Base-by-base conservation (phyloP, 2,888 invertebrate genomes). In the Buathra laborator region DNA sequence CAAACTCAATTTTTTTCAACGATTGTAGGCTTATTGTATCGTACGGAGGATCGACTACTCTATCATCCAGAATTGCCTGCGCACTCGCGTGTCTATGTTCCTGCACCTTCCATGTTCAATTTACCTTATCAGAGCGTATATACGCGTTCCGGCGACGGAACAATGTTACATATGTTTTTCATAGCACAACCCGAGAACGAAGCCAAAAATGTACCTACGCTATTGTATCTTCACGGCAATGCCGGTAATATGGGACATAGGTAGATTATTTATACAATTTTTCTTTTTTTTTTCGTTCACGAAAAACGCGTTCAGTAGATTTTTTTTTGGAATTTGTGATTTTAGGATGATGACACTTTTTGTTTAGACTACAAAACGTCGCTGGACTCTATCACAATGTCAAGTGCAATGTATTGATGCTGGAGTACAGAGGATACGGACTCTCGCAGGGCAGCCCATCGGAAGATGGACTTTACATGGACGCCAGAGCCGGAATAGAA, bases 371-470 rank as follows among this genome's bases (percentile, higher is more conserved):
- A 90, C 96, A 97, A 90, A 99, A 99, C 94, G 97, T 97, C n/a
- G 96, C 96, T 88, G 98, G 97, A 4, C 95, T 99, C 82, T 98
- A 97, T 93, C 96, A 97, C 89, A 96, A 97, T 91, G 94, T 98
- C 76, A 96, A 96, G 87, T 97, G 97, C 88, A 99, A 99, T 93
- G 95, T 99, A 87, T 94, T 99, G 67, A 96, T 99, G 95, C 96
- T 99, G n/a, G 99, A 99, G 92, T 99, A 99, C 92, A 95, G 99
- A 89, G 99, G 99, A 0, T 99, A 98, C 94, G 99, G 99, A 0
- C 95, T 98, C 32, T 99, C 99, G 6, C 97, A 98, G 90, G 99
- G 99, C 0, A 95, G 95, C 14, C 98, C 99, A 0, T 97, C 97
- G 2, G 99, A 99, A 94, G 95, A 95, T 89, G 99, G 99, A 3